Evolutionary conservation across 2,888 invertebrate species (phyloP), one percentile per base, ranked within the genome.

Genomic region (Onchidella celtica): DNA sequence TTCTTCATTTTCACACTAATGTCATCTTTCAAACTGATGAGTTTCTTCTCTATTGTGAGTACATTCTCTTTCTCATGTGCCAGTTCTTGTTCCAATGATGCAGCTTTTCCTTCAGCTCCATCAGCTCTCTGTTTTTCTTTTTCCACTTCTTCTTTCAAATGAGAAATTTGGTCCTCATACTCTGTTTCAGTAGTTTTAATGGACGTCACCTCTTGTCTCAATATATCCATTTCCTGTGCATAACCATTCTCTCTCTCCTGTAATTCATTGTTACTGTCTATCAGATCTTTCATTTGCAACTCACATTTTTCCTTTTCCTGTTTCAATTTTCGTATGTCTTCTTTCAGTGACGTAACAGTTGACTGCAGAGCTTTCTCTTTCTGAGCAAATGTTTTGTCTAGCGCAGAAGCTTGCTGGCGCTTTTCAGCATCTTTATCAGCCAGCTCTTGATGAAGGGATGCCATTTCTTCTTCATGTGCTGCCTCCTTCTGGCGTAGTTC

Each of bases 1-100:
- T 85, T 75, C 70, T 84, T 86, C 79, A 87, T 87, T 83, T 86
- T 85, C 65, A 87, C 86, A 79, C 87, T 86, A 84, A 90, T 82
- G 27, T 82, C 79, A 59, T 70, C 76, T 57, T 82, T 84, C 73
- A 82, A 14, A 68, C 24, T 21, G n/a, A 57, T 68, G 24, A 84
- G 69, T 68, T 83, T 59, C 24, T 34, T 24, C 57, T 85, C 83
- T 14, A 79, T 63, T 1, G 76, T 76, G 11, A 40, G n/a, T 9
- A 81, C 68, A 74, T 65, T 79, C 6, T 55, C 38, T 55, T 66
- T 83, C 36, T 83, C 83, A 73, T 61, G 55, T 11, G 59, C 74
- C 32, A 83, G 24, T 55, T 77, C 63, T 3, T 66, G 55, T 27
- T 80, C 68, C 9, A 82, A 83, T 4, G 86, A 34, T 9, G 24